Base-by-base conservation (phyloP, 1,140 invertebrate species). In the Drosophila chauvacae region DNA sequence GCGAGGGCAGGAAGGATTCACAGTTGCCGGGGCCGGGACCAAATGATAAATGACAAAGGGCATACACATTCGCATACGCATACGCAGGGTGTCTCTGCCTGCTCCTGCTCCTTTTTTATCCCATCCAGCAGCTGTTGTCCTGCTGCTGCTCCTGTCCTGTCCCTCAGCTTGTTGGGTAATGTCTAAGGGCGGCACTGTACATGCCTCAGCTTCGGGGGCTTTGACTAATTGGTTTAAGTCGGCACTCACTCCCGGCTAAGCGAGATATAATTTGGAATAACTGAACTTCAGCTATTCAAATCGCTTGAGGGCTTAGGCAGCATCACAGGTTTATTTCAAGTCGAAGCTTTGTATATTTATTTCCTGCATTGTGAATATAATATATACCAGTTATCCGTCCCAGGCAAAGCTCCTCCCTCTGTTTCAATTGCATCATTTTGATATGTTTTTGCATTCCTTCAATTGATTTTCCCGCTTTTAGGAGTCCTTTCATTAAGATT, bases 21-120 rank as follows among this genome's bases (percentile, higher is more conserved):
- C 69, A 58, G 68, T 61, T 18, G 47, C 71, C 44, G 50, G 58
- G 56, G 28, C 28, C 47, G 35, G 35, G 62, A 26, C 72, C 72
- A 77, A 77, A 77, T 77, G 74, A 77, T 77, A 77, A 77, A 77
- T 77, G 74, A 60, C 74, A 69, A 69, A 69, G 73, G 72, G 77
- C 74, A 77, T 39, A 20, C 14, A 58, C 61, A 64, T 42, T 58
- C 63, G 64, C 61, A 64, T 42, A 69, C 63, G 64, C 61, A 64
- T 42, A 69, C 63, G 64, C 64, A 66, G 53, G 53, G 23, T 26
- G 37, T 39, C 35, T 65, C 51, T 44, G 5, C 18, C n/a, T 41
- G 18, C 26, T n/a, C 16, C 59, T 28, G 4, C 16, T 33, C 10
- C 33, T 41, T 14, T 28, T 28, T 41, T 5, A n/a, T 26, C 4